phyloP scores from a whole-genome alignment of 2,888 invertebrate genomes.

The Macrophya annulata region DNA sequence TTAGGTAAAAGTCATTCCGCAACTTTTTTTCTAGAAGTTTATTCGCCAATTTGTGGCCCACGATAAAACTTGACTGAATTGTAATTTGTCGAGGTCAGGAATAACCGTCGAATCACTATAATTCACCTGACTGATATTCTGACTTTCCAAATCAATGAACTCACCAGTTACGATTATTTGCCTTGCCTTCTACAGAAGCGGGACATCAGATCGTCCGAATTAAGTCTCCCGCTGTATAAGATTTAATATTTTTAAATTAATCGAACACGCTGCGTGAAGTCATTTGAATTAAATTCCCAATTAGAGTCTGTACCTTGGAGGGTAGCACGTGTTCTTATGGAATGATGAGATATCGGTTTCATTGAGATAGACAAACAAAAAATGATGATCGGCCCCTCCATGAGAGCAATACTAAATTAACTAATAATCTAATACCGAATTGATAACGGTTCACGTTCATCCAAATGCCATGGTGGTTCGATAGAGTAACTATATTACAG shows the following conservation, averaged over 20 bases:
- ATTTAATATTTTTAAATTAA: neutral
- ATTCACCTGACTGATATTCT: constrained; percentile 23
- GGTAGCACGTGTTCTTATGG: constrained; percentile 22
- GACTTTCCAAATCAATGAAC: constrained; percentile 50
- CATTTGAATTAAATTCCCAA: constrained; percentile 2
- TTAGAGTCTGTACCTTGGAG: neutral
- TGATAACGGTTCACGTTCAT: constrained; percentile 25
- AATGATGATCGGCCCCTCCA: neutral
- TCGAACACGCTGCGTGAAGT: constrained; percentile 13
- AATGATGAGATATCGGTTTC: constrained; percentile 31
- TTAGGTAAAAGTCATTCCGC: neutral
- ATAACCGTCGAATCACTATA: constrained; percentile 24
- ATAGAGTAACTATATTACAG: neutral
- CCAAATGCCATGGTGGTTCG: neutral
- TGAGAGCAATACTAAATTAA: constrained; percentile 1
- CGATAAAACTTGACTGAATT: constrained; percentile 34
- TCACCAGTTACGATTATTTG: neutral
- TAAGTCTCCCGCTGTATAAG: constrained; percentile 29
- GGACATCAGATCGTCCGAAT: constrained; percentile 11
- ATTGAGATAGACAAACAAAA: neutral
- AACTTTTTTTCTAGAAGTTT: constrained; percentile 16
- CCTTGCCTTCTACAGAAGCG: neutral
- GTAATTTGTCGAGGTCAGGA: constrained; percentile 36
- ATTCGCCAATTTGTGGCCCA: neutral
- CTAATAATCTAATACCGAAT: constrained; percentile 17